Evolutionary conservation across 2,113 vertebrate genomes (phyloP).

Genomic region (Dermatemys mawii): DNA sequence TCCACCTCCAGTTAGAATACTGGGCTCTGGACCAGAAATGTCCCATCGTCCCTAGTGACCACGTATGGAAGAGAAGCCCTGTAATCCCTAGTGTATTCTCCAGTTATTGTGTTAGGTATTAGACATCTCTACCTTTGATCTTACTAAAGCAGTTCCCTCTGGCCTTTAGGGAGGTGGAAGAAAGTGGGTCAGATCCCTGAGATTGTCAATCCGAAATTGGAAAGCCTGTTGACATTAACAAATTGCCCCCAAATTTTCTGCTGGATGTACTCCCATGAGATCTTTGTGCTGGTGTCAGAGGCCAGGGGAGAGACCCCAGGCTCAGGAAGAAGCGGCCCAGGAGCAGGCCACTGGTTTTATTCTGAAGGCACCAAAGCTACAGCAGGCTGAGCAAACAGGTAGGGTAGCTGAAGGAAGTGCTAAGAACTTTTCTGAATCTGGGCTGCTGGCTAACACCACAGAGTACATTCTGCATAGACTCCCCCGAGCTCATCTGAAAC

Average conservation of each 20-base stretch:
- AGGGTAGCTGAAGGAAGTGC: not conserved
- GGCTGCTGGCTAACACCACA: not conserved
- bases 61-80: not conserved
- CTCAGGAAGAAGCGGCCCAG: not conserved
- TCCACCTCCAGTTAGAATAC: not conserved
- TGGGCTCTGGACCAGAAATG: not conserved
- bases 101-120: too few relatives aligned
- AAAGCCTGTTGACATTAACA: not conserved
- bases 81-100: not conserved
- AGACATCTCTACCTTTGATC: too few relatives aligned
- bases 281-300: slow-evolving; percentile 3
- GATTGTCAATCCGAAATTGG: not conserved
- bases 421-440: not conserved
- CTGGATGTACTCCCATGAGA: not conserved
- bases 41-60: not conserved
- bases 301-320: not conserved
- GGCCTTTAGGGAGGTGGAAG: not conserved
- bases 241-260: not conserved
- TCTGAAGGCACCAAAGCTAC: not conserved
- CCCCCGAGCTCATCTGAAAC: not conserved
- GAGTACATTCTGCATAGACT: not conserved
- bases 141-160: too few relatives aligned
- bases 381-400: not conserved
- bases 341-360: not conserved
- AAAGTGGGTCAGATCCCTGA: not conserved